A percentile compares a stretch with the other conserved stretches of the same genome.
Conservation (phyloP, 2,888 invertebrate genomes). For the Dasysyrphus tricinctus region DNA sequence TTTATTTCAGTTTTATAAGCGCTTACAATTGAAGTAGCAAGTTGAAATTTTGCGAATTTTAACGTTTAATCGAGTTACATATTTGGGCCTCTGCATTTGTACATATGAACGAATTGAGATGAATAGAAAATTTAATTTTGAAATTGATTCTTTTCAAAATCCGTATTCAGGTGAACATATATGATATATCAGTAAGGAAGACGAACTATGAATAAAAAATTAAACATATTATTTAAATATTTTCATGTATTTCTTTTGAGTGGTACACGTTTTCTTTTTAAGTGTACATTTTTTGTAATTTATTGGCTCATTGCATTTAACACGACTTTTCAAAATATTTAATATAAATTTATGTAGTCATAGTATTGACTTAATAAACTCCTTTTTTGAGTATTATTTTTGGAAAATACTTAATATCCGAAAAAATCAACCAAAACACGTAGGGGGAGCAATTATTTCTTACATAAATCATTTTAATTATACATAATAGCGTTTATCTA, state of each 20-base stretch:
- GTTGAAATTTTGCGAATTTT: too few species aligned
- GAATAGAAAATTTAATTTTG: too few species aligned
- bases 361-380: constrained; percentile 39
- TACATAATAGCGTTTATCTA: constrained; percentile 26
- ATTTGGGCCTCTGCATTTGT: too few species aligned
- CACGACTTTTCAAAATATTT: constrained; percentile 52
- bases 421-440: constrained; percentile 32
- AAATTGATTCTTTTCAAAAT: too few species aligned
- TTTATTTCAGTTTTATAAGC: too few species aligned
- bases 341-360: constrained; percentile 57
- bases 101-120: too few species aligned
- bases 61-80: too few species aligned
- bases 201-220: too few species aligned
- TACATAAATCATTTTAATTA: constrained; percentile 43
- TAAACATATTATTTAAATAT: constrained; percentile 18
- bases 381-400: constrained; percentile 39
- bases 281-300: constrained; percentile 46
- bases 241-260: constrained; percentile 70
- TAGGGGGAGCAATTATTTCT: constrained; percentile 34
- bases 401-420: constrained; percentile 33
- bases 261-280: constrained; percentile 69
- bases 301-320: constrained; percentile 50
- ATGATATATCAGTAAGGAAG: too few species aligned
- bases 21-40: too few species aligned
- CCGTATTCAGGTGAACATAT: too few species aligned